A percentile compares a stretch with the other conserved stretches of the same genome.
These are phyloP conservation scores for Bubalus kerabau DNA, from an alignment of 2,113 vertebrate species.

Conservation along the genomic window DNA sequence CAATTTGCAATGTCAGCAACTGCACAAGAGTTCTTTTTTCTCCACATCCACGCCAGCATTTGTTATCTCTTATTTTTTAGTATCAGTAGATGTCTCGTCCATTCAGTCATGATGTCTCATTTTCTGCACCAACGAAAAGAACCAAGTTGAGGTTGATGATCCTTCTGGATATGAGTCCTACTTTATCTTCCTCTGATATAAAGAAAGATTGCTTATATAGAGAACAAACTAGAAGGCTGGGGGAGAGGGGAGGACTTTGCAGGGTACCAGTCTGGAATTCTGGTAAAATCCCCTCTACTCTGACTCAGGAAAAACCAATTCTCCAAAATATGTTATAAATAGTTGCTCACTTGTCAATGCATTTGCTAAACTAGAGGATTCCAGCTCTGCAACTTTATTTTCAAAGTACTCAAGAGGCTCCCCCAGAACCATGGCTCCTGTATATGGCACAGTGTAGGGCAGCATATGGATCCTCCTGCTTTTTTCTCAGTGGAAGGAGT, in stretches of 20 bases:
- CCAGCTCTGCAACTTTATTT: constrained; percentile 41
- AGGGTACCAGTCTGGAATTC: neutral
- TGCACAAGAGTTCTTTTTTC: neutral
- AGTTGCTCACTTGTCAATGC: constrained; percentile 18
- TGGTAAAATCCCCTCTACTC: neutral
- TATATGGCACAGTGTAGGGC: neutral
- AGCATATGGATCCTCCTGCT: constrained; percentile 17
- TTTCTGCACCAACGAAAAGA: neutral
- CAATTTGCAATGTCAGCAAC: neutral
- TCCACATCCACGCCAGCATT: neutral
- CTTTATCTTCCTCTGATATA: neutral
- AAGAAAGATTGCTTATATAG: neutral
- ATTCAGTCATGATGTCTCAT: neutral
- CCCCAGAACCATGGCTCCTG: neutral
- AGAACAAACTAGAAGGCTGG: neutral
- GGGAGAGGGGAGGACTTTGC: neutral
- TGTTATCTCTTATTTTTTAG: neutral
- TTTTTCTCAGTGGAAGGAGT: neutral
- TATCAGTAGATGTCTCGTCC: neutral
- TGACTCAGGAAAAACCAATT: neutral
- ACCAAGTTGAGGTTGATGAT: neutral
- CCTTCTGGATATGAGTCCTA: neutral
- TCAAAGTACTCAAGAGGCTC: constrained; percentile 14
- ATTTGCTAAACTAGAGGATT: constrained; percentile 47
- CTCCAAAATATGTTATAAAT: constrained; percentile 29